These are phyloP conservation scores for Sussaba pulchella DNA, from an alignment of 2,888 invertebrate genomes.

Conservation along the genomic window DNA sequence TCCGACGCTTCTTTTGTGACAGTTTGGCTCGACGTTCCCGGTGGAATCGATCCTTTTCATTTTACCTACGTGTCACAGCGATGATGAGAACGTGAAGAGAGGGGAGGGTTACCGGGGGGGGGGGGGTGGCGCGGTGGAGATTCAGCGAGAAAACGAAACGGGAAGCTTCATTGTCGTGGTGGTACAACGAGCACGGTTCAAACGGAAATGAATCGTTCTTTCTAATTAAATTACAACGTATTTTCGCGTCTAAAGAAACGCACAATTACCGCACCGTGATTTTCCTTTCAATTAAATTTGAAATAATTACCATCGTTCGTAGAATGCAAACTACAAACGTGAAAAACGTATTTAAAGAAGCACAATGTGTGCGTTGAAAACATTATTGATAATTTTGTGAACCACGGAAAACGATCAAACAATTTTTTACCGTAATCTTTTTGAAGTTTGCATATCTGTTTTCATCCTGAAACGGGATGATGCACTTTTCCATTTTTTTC, in stretches of 20 bases:
- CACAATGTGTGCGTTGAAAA: too few species aligned
- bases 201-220: constrained; percentile 29
- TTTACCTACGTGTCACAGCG: constrained; percentile 35
- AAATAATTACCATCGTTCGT: neutral
- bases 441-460: too few species aligned
- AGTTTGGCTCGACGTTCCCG: constrained; percentile 30
- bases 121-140: neutral
- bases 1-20: constrained; percentile 56
- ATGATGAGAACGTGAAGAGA: neutral
- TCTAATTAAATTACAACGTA: neutral
- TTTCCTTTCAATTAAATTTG: neutral
- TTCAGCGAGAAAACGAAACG: constrained; percentile 28
- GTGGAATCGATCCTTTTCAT: constrained; percentile 55
- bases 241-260: neutral
- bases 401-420: too few species aligned
- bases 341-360: too few species aligned
- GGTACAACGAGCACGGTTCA: neutral
- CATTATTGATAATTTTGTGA: too few species aligned
- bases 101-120: too few species aligned
- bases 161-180: constrained; percentile 40
- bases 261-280: neutral
- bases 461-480: too few species aligned
- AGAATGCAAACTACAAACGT: too few species aligned
- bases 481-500: too few species aligned
- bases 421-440: too few species aligned